Base-by-base conservation (phyloP, 2,888 invertebrate genomes). In the Trissolcus brochymenae region DNA sequence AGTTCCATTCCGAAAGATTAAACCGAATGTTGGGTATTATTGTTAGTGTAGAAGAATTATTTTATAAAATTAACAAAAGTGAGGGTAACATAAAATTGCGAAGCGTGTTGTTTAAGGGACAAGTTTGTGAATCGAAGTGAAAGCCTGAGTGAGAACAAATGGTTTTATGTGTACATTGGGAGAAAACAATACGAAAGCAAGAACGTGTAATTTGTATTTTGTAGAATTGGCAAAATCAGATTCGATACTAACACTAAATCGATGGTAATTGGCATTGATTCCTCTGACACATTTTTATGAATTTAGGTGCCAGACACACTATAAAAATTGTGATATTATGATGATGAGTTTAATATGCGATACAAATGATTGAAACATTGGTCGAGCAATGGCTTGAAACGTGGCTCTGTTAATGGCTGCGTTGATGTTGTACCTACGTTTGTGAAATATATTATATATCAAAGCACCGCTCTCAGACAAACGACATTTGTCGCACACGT, bases 271-370 rank as follows among this genome's bases (percentile, higher is more conserved):
- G 86, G 85, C 82, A 83, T 82, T 82, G 85, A 86, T 85, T 85
- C 84, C 83, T 88, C 87, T 89, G 86, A 87, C 86, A 86, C 86
- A 84, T 87, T 89, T 89, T 88, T 89, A 89, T 89, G 88, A 88
- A 89, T 89, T 84, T 87, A 89, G 89, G 89, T 89, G 85, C 86
- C 89, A 87, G 87, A 87, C 84, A 86, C 82, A 87, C 84, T 86
- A 84, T 87, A 85, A 85, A 86, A 85, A 82, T 88, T 85, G 86
- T 86, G 86, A 86, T 87, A 88, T 83, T 85, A 87, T 85, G 85
- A 87, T 84, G 87, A 88, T 87, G 88, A 86, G 81, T 88, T 87
- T 86, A 83, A 86, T 85, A 85, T 86, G 83, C 83, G 84, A 87
- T 85, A 87, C 84, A 86, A 88, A 87, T 81, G 85, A 86, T 87